Conservation (phyloP, 1,140 invertebrate genomes). For the Gonioctena quinquepunctata region DNA sequence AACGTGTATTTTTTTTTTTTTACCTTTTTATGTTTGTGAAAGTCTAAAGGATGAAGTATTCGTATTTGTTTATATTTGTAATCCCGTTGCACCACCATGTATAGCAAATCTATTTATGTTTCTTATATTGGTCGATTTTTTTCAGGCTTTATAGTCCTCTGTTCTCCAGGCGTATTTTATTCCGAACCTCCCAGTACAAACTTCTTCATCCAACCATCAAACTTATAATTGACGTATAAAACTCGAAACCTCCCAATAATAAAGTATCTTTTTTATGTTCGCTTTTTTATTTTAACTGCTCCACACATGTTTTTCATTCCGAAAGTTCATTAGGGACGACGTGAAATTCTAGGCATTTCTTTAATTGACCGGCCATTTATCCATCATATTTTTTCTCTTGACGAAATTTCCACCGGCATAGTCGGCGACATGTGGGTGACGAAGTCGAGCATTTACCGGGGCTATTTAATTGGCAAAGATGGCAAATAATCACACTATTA, state of each 20-base stretch:
- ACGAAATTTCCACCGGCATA: background rate
- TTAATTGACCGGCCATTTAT: constrained; percentile 18
- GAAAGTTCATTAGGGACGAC: constrained; percentile 6
- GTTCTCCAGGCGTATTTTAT: too few relatives aligned
- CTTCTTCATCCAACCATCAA: background rate
- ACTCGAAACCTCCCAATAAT: constrained; percentile 4
- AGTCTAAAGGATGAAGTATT: too few relatives aligned
- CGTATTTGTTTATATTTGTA: too few relatives aligned
- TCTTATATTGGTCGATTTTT: too few relatives aligned
- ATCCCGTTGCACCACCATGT: too few relatives aligned
- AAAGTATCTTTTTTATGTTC: background rate
- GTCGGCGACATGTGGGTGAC: background rate
- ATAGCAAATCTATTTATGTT: too few relatives aligned
- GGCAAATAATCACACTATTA: too few relatives aligned
- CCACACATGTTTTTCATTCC: constrained; percentile 16
- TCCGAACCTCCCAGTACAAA: background rate
- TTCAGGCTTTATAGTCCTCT: too few relatives aligned
- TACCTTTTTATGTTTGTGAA: too few relatives aligned
- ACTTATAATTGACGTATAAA: constrained; percentile 17
- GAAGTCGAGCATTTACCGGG: background rate
- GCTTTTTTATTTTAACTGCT: background rate
- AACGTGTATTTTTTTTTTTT: too few relatives aligned
- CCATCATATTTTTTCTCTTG: constrained; percentile 15
- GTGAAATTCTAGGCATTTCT: constrained; percentile 17
- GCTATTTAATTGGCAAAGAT: too few relatives aligned